Percentiles rank a stretch among this genome's conserved stretches.
Conservation (phyloP, 2,888 invertebrate genomes). For the Leuctra nigra region DNA sequence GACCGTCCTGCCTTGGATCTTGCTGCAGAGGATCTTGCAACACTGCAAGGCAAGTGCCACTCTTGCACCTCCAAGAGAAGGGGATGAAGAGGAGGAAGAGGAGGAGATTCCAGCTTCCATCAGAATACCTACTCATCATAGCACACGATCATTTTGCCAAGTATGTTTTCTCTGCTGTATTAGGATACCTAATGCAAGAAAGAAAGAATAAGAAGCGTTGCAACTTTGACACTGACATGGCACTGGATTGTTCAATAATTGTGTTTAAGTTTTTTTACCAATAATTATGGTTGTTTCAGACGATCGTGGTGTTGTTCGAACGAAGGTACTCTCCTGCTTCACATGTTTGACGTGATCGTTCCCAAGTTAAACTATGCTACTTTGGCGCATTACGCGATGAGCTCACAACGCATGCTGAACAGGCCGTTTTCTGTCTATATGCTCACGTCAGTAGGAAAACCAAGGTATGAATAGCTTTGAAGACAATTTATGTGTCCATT, state of each 20-base stretch:
- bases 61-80: neutral
- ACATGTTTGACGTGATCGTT: constrained; percentile 67
- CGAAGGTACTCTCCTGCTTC: constrained; percentile 69
- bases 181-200: too few relatives aligned
- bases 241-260: too few relatives aligned
- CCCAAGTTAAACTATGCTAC: constrained; percentile 37
- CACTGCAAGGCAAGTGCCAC: constrained; percentile 37
- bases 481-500: too few relatives aligned
- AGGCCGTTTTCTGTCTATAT: constrained; percentile 79
- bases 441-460: constrained; percentile 70
- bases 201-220: too few relatives aligned
- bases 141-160: constrained; percentile 79
- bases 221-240: too few relatives aligned
- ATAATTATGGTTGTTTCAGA: too few relatives aligned
- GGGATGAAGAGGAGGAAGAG: constrained; percentile 39
- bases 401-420: constrained; percentile 74
- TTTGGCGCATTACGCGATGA: constrained; percentile 56
- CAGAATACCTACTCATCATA: constrained; percentile 66
- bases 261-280: too few relatives aligned
- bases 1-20: constrained; percentile 72
- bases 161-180: too few relatives aligned
- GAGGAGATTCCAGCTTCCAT: constrained; percentile 62
- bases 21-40: constrained; percentile 72
- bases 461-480: too few relatives aligned
- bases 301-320: constrained; percentile 72